Percentiles rank a stretch among this genome's conserved stretches.
Evolutionary conservation across 2,888 invertebrate species (phyloP).

Genomic region (Apodemia zela): DNA sequence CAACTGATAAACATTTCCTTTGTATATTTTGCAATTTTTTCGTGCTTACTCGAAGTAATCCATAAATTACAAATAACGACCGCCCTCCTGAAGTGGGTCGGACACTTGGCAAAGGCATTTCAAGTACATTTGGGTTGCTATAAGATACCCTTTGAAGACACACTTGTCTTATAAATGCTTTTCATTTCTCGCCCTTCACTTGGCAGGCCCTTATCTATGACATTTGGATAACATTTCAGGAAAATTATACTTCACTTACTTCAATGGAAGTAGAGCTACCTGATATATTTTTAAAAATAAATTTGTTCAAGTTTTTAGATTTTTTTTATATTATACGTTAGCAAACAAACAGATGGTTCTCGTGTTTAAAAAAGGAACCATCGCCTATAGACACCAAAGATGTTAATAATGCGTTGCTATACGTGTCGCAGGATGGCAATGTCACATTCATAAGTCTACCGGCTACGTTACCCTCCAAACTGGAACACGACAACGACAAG

Average conservation of each 20-base stretch:
- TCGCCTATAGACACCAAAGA: too few relatives aligned
- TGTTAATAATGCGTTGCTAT: too few relatives aligned
- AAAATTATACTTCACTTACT: not conserved
- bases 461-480: too few relatives aligned
- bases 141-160: constrained; percentile 2
- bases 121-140: constrained; percentile 5
- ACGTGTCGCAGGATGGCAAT: too few relatives aligned
- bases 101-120: constrained; percentile 5
- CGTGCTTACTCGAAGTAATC: not conserved
- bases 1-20: too few relatives aligned
- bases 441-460: too few relatives aligned
- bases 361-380: too few relatives aligned
- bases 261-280: not conserved
- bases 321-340: too few relatives aligned
- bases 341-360: too few relatives aligned
- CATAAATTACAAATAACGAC: not conserved
- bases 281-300: too few relatives aligned
- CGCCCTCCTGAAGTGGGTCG: constrained; percentile 7
- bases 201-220: not conserved
- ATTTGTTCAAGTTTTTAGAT: too few relatives aligned
- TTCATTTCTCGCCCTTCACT: not conserved
- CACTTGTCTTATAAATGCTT: constrained; percentile 8
- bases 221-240: not conserved
- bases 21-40: not conserved
- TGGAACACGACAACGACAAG: too few relatives aligned